These are phyloP conservation scores for Crocallis elinguaria DNA, from an alignment of 2,888 invertebrate genomes.

Conservation along the genomic window DNA sequence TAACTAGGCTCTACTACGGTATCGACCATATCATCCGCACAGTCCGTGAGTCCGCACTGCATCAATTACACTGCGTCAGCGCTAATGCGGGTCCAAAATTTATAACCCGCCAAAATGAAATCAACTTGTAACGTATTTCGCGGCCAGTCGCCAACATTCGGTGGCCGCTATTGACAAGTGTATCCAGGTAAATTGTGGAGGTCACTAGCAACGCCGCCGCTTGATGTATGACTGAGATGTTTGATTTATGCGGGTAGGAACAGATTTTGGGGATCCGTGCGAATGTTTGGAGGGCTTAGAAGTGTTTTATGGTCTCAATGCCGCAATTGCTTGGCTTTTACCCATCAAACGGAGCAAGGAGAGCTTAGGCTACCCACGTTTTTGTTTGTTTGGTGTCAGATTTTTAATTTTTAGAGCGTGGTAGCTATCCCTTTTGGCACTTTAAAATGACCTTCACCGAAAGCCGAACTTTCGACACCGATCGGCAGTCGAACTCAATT, in stretches of 20 bases:
- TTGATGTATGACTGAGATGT: constrained; percentile 39
- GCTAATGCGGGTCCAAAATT: constrained; percentile 50
- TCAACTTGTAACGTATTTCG: constrained; percentile 60
- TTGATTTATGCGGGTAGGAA: constrained; percentile 19
- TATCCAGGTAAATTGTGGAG: constrained; percentile 62
- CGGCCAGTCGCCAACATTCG: constrained; percentile 54
- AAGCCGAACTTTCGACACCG: too few relatives aligned
- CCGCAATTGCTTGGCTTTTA: too few relatives aligned
- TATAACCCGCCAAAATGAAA: constrained; percentile 71
- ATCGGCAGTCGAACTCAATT: too few relatives aligned
- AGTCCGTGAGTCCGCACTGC: constrained; percentile 16
- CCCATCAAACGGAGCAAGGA: too few relatives aligned
- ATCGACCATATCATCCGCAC: neutral
- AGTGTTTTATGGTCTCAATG: neutral
- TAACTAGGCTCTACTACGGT: too few relatives aligned
- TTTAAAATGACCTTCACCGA: too few relatives aligned
- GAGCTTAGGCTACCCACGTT: too few relatives aligned
- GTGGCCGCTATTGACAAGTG: constrained; percentile 62
- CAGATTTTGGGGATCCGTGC: constrained; percentile 25
- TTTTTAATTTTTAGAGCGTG: too few relatives aligned
- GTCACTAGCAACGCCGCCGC: constrained; percentile 42
- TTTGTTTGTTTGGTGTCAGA: too few relatives aligned
- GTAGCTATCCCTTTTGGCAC: too few relatives aligned
- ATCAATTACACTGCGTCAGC: constrained; percentile 34
- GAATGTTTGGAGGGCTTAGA: neutral